Conservation (phyloP, 1,140 invertebrate species). For the Paracyclopina nana region DNA sequence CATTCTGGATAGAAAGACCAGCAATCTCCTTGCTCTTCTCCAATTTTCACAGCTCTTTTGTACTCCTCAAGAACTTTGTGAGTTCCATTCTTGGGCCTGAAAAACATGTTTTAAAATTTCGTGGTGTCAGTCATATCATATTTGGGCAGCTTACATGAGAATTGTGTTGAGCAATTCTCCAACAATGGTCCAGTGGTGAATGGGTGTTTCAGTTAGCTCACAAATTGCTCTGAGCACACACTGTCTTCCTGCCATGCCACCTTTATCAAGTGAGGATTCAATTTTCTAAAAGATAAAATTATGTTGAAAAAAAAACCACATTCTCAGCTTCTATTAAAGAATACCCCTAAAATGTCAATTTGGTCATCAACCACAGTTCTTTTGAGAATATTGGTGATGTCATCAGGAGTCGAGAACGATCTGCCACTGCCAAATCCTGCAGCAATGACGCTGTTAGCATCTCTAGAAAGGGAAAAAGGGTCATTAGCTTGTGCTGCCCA, state of each 20-base stretch:
- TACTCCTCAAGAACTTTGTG: constrained; percentile 1
- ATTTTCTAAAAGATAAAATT: neutral
- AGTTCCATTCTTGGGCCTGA: constrained; percentile 2
- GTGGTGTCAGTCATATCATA: neutral
- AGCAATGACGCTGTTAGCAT: neutral
- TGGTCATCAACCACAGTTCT: constrained; percentile 7
- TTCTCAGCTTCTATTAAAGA: neutral
- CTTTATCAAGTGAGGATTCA: neutral
- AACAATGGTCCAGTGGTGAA: constrained; percentile 8
- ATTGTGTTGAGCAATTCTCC: constrained; percentile 5
- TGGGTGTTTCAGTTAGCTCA: constrained; percentile 6
- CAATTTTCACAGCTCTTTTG: constrained; percentile 1
- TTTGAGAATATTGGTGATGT: neutral
- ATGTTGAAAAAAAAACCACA: neutral
- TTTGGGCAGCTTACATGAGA: neutral
- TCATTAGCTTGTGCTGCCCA: too few species aligned
- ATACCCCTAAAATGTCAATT: constrained; percentile 4
- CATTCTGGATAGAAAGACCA: constrained; percentile 6
- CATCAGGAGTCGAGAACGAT: too few species aligned
- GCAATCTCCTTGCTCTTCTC: neutral
- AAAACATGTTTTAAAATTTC: neutral
- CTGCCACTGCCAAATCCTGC: constrained; percentile 1
- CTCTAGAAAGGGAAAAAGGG: neutral
- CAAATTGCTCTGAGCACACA: constrained; percentile 9
- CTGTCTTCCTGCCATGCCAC: neutral